Conservation (phyloP, 2,888 invertebrate species). For the Dolomedes plantarius region DNA sequence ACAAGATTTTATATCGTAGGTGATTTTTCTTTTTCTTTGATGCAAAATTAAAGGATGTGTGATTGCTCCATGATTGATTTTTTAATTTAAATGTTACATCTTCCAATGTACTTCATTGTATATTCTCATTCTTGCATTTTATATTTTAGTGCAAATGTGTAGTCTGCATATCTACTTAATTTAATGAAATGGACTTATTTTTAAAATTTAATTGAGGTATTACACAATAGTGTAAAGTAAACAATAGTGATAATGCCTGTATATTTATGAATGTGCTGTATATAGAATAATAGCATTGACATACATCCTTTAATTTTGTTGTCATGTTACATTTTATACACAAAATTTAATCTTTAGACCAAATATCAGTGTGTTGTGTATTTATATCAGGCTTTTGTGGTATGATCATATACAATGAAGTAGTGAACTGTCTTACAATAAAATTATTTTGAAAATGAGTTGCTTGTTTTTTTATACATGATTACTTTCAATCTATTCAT, state of each 20-base stretch:
- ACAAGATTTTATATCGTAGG: constrained; percentile 61
- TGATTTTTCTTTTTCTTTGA: constrained; percentile 55
- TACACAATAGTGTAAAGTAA: background rate
- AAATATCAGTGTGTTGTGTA: constrained; percentile 67
- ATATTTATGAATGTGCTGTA: background rate
- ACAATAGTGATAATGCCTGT: background rate
- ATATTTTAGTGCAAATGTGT: constrained; percentile 31
- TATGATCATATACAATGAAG: constrained; percentile 49
- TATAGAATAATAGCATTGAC: background rate
- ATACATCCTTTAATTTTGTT: constrained; percentile 66
- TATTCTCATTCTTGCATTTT: constrained; percentile 44
- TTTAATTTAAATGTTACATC: constrained; percentile 3
- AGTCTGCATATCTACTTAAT: constrained; percentile 8
- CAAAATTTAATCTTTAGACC: constrained; percentile 64
- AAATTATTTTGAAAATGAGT: constrained; percentile 65
- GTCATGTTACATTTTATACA: constrained; percentile 63
- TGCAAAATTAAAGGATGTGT: constrained; percentile 67
- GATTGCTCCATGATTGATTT: background rate
- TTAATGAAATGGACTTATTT: background rate
- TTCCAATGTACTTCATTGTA: constrained; percentile 46
- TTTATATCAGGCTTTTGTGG: constrained; percentile 70
- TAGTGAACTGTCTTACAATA: constrained; percentile 62
- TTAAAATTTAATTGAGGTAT: background rate
- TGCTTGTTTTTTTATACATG: too few species aligned
- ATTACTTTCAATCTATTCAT: too few species aligned